These are phyloP conservation scores for Hemicordylus capensis DNA, from an alignment of 2,113 vertebrate species.

Conservation along the genomic window DNA sequence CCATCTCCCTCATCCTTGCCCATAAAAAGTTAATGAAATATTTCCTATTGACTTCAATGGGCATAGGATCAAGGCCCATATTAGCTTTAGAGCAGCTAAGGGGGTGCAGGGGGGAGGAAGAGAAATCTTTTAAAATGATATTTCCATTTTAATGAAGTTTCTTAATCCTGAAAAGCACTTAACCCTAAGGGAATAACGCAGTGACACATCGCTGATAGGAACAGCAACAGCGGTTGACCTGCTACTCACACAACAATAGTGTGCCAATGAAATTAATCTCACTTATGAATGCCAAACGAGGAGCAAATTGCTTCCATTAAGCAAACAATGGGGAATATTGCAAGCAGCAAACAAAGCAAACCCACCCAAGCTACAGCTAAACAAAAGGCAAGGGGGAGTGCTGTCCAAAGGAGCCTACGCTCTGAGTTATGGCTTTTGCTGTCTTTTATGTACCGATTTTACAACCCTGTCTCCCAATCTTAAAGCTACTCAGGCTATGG, in stretches of 20 bases:
- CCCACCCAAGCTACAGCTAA: background rate
- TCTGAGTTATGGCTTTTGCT: background rate
- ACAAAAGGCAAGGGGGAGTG: background rate
- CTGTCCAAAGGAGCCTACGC: background rate
- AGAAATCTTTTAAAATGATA: slow-evolving; percentile 3
- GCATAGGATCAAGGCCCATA: background rate
- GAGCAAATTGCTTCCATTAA: slow-evolving; percentile 9
- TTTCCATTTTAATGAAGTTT: slow-evolving; percentile 34
- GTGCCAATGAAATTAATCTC: slow-evolving; percentile 36
- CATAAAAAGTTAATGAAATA: slow-evolving; percentile 19
- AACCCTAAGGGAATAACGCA: background rate
- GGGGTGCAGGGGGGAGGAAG: background rate
- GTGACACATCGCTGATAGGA: slow-evolving; percentile 4
- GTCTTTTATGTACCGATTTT: background rate
- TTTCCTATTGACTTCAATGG: slow-evolving; percentile 1
- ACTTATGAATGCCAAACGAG: slow-evolving; percentile 33
- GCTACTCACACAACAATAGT: slow-evolving; percentile 8
- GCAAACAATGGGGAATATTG: slow-evolving; percentile 14
- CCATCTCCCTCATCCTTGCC: background rate
- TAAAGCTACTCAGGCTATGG: background rate
- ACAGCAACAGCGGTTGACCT: slow-evolving; percentile 16
- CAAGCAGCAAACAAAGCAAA: slow-evolving; percentile 31
- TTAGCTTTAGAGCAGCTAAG: background rate
- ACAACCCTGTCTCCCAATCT: background rate
- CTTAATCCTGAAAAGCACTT: slow-evolving; percentile 17